Evolutionary conservation across 2,888 invertebrate genomes (phyloP).

Genomic region (Lordiphosa andalusiaca): DNA sequence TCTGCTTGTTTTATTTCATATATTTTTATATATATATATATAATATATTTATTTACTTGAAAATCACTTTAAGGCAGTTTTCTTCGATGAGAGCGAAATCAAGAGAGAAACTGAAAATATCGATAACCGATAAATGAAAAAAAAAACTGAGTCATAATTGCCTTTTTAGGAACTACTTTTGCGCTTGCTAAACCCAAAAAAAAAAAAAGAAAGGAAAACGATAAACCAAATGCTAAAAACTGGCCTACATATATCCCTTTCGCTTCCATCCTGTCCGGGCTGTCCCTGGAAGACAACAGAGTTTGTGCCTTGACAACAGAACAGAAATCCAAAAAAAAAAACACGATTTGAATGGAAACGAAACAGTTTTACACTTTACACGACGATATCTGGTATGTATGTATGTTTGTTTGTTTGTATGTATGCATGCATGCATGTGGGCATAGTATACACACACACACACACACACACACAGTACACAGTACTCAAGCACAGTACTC

Average conservation of each 20-base stretch:
- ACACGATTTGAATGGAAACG: not conserved
- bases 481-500: too few species aligned
- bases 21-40: too few species aligned
- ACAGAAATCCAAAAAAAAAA: not conserved
- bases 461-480: slow-evolving; percentile 33
- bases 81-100: slow-evolving; percentile 28
- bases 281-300: slow-evolving; percentile 34
- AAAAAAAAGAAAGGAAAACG: too few species aligned
- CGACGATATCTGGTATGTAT: not conserved
- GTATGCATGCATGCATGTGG: slow-evolving; percentile 2
- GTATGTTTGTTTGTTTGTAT: too few species aligned
- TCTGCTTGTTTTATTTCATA: not conserved
- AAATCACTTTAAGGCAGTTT: slow-evolving; percentile 75
- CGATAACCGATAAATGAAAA: too few species aligned
- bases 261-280: not conserved
- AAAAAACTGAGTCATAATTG: not conserved
- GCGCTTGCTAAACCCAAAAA: slow-evolving; percentile 25
- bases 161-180: slow-evolving; percentile 51
- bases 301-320: slow-evolving; percentile 12
- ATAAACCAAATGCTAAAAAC: slow-evolving; percentile 1
- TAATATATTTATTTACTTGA: slow-evolving; percentile 49
- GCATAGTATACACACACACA: slow-evolving; percentile 8
- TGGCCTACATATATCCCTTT: slow-evolving; percentile 1
- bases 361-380: slow-evolving; percentile 11
- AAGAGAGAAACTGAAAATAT: not conserved